Evolutionary conservation across 1,140 invertebrate species (phyloP), one percentile per base, ranked within the genome.

Genomic region (Archegozetes longisetosus): DNA sequence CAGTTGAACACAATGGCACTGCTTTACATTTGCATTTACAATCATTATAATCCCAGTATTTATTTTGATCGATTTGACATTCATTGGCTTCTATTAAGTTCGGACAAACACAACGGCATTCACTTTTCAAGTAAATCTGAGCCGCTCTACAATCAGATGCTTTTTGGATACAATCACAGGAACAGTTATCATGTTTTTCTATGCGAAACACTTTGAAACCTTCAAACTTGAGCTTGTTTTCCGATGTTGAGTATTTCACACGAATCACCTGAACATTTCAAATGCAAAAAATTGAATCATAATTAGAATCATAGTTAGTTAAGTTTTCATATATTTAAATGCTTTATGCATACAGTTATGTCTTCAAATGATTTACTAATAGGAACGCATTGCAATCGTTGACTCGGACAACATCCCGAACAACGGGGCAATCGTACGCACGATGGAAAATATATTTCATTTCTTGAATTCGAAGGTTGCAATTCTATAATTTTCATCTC

Each of bases 81-180:
- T 51, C 25, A n/a, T 2, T 13, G 14, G 22, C 26, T 13, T 24
- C 6, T 40, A n/a, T 23, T 32, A 52, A 20, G 40, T 59, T 28
- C 3, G 46, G 40, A 62, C 61, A 62, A 22, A 60, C 27, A 32
- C 61, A 62, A 28, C 56, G 32, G 51, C 61, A 62, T 24, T 60
- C 52, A 14, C 59, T 51, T 20, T 27, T 22, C 0, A 3, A 25
- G 28, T 56, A 62, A 1, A 49, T 12, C 46, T 60, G 61, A 17
- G 14, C n/a, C 17, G 13, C 17, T 9, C 13, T 23, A 56, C 61
- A 60, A 28, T 60, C 56, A 3, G 12, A 20, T n/a, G 28, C 20
- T n/a, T 60, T 47, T 29, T 52, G 48, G 3, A 60, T 60, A 28
- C 61, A 62, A 46, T 60, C 12, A 55, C 61, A 62, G 13, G 4